phyloP scores from a whole-genome alignment of 1,140 invertebrate species.

The Vanessa atalanta region DNA sequence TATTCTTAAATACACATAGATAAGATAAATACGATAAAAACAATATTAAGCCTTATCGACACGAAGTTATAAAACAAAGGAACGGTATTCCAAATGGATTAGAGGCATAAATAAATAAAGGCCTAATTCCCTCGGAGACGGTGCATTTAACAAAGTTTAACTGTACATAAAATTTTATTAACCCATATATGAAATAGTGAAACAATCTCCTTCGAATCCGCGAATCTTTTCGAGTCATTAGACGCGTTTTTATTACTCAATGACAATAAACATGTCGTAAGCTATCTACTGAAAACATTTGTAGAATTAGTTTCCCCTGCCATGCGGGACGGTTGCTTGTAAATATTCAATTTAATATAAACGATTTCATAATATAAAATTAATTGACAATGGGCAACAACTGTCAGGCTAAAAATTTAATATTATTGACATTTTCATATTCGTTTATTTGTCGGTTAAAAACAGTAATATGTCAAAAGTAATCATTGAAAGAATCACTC shows the following conservation, averaged over 20 bases:
- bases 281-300: constrained; percentile 77
- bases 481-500: too few species aligned
- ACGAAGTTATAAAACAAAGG: constrained; percentile 18
- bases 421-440: too few species aligned
- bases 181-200: constrained; percentile 78
- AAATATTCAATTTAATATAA: constrained; percentile 46
- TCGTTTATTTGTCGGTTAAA: too few species aligned
- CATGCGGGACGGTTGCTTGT: constrained; percentile 52
- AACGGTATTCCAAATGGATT: background rate
- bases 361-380: constrained; percentile 3
- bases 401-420: too few species aligned
- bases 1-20: too few species aligned
- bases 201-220: constrained; percentile 63
- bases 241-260: constrained; percentile 76
- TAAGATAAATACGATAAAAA: background rate
- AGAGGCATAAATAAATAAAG: constrained; percentile 23
- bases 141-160: constrained; percentile 75
- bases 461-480: too few species aligned
- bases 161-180: constrained; percentile 80
- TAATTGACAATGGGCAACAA: too few species aligned
- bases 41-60: background rate
- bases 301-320: constrained; percentile 66
- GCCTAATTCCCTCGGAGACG: constrained; percentile 53
- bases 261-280: constrained; percentile 79
- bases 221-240: constrained; percentile 76